Base-by-base conservation (phyloP, 2,113 vertebrate genomes). In the Morone saxatilis region DNA sequence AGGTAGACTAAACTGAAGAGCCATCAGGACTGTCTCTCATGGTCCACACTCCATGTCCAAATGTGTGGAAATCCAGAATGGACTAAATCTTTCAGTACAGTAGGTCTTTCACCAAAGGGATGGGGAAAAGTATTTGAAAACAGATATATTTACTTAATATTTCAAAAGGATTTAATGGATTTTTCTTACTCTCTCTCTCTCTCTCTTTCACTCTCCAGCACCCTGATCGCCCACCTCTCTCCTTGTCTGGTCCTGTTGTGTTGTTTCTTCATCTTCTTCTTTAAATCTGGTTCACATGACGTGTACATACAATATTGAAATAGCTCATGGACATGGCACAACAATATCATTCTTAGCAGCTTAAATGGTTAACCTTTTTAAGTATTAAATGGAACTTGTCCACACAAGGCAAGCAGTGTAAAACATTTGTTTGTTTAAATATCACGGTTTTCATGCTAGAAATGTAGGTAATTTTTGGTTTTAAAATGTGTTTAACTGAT, bases 131-230 rank as follows among this genome's bases (percentile, higher is more conserved):
- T 31, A 80, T 80, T 56, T 83, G 76, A 86, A 90, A 90, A 88
- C 71, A 87, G 48, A 79, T 80, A 81, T 90, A 89, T 93, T 93
- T 84, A 76, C 65, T 95, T 86, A 94, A 95, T 95, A 93, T 95
- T 94, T 94, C 73, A 95, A 83, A 76, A 87, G 83, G 90, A 88
- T 95, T 93, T 91, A 95, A 94, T 95, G 91, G 94, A 89, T 83
- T 92, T 93, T 40, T 88, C 76, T 71, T 50, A 61, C 80, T 83
- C 40, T 71, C 74, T 59, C 61, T 71, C 74, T 59, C 61, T 65
- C 40, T 54, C 8, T 66, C 17, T 51, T 62, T 45, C n/a, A 20
- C 75, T 54, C 66, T 31, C 65, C 79, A 47, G 63, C 56, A 59
- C 20, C 17, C 54, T 17, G 7, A 50, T 17, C 7, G 6, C 14